Evolutionary conservation across 2,888 invertebrate species (phyloP).

Genomic region (Dascillus cervinus): DNA sequence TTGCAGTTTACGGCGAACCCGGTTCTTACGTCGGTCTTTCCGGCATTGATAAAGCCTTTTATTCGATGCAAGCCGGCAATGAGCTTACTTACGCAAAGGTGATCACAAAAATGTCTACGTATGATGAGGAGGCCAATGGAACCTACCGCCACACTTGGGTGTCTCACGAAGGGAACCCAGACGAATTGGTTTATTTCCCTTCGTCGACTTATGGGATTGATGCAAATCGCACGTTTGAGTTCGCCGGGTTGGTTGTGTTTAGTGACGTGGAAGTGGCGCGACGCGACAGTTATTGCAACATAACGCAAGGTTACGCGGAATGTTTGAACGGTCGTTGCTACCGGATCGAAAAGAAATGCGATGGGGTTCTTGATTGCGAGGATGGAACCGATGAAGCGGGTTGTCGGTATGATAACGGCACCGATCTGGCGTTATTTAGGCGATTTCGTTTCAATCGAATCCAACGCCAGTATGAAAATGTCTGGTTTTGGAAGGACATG

Average conservation of each 20-base stretch:
- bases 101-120: conserved; percentile 72
- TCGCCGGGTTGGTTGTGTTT: conserved; percentile 80
- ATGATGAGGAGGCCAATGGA: conserved; percentile 79
- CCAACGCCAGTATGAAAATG: conserved; percentile 86
- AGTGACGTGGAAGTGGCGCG: conserved; percentile 77
- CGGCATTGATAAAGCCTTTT: conserved; percentile 82
- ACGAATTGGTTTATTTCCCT: conserved; percentile 78
- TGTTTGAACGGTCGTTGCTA: conserved; percentile 81
- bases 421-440: conserved; percentile 65
- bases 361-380: conserved; percentile 68
- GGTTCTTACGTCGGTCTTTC: conserved; percentile 91
- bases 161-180: conserved; percentile 77
- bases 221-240: conserved; percentile 89
- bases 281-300: conserved; percentile 62
- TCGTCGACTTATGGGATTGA: conserved; percentile 88
- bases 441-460: conserved; percentile 82
- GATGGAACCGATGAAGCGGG: conserved; percentile 81
- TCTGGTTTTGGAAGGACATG: conserved; percentile 92
- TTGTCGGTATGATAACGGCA: conserved; percentile 60
- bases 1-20: conserved; percentile 88
- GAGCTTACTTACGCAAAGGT: conserved; percentile 82
- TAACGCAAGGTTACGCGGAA: conserved; percentile 63
- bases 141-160: conserved; percentile 78
- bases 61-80: conserved; percentile 89
- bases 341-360: conserved; percentile 65